Evolutionary conservation across 2,888 invertebrate genomes (phyloP), one percentile per base, ranked within the genome.

Genomic region (Diadegma fenestrale): DNA sequence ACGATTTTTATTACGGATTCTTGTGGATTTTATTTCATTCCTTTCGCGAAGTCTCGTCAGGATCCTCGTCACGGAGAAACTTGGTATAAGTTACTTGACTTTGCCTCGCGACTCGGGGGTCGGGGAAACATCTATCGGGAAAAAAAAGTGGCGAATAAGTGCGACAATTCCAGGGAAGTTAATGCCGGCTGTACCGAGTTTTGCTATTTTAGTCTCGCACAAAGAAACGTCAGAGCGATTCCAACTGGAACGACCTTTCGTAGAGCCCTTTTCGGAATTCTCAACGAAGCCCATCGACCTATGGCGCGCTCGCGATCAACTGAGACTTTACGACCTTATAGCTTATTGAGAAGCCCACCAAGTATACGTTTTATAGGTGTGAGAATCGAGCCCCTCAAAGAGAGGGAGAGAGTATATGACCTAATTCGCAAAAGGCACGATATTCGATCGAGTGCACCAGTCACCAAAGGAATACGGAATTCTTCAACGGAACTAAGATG

Each of bases 261-360:
- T 33, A 17, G 63, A 82, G 77, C 85, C 85, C 85, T 82, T 83
- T 83, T 73, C 80, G 77, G 66, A 80, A 86, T 86, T 86, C 77
- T 83, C 77, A 45, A 69, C 69, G 76, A 76, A 75, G 54, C 64
- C 54, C 69, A 63, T 54, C 75, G 71, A 71, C 48, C 85, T 66
- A 76, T 71, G 48, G 64, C 58, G 45, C 82, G 79, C 75, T 85
- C 85, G 80, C 85, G 80, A 83, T 82, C 83, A 61, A 61, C 66
- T 14, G 22, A 58, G 37, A 80, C 51, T 86, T 83, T 86, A 86
- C 83, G 85, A 83, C 82, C 80, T 77, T 77, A 80, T 71, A 61
- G 76, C 41, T 64, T 68, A 51, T 48, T 37, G 71, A 69, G 76
- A 79, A 76, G 71, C 37, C 61, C 77, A 41, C 66, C 41, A 76